Base-by-base conservation (phyloP, 2,797 vertebrate species). In the Leontocebus nigricollis region DNA sequence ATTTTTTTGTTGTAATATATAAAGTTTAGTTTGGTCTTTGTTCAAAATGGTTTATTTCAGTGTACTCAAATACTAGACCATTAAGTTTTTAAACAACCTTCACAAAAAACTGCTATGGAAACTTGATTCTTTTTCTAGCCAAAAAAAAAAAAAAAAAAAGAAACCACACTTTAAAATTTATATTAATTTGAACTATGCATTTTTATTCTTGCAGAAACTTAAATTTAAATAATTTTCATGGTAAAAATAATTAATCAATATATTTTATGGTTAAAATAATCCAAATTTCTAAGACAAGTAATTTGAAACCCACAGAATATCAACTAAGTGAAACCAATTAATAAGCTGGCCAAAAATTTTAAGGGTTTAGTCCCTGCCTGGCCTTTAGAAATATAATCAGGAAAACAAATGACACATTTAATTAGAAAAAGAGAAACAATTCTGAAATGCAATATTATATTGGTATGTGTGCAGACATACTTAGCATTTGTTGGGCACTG, bases 291-390 rank as follows among this genome's bases (percentile, higher is more conserved):
- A 82, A 87, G 76, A 94, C 52, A 91, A 91, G 46, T 92, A 61
- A 94, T 75, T 94, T 88, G 73, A 93, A 48, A 91, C 76, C 67
- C 52, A 96, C 52, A 80, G 83, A 95, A 79, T 89, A 76, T 76
- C 92, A 95, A 46, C 30, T 36, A 48, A 91, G 91, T 36, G 89
- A 91, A 97, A 92, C 67, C 90, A 96, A 39, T 95, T 95, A 95
- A 91, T 67, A 61, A 96, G 52, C 52, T 44, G 79, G 87, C 27
- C 57, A 81, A 88, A 96, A 73, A 52, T 80, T 80, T 39, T 64
- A 88, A 95, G 55, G 52, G n/a, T 67, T 94, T 81, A 39, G 39
- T 81, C 52, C 94, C 48, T 96, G 20, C 77, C 36, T 59, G 48
- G 48, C 14, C 17, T 30, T 83, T 52, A 46, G n/a, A 90, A 88